phyloP scores from a whole-genome alignment of 2,797 vertebrate species.

The Helicolenus hilgendorfi region DNA sequence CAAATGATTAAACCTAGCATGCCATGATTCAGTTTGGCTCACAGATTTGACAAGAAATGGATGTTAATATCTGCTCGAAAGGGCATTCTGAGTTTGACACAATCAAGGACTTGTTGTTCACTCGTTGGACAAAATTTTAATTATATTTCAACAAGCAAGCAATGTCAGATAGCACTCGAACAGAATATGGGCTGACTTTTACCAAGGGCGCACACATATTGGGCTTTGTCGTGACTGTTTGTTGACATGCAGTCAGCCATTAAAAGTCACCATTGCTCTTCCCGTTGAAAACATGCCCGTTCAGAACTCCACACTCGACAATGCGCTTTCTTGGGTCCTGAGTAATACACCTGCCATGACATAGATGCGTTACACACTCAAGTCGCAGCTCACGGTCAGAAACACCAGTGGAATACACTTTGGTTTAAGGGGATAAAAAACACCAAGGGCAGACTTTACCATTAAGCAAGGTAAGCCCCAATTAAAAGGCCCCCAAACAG shows the following conservation, averaged over 20 bases:
- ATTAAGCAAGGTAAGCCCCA: too few relatives aligned
- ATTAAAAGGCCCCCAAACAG: too few relatives aligned
- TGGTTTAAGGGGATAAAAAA: too few relatives aligned
- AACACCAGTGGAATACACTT: too few relatives aligned
- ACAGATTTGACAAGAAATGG: slow-evolving; percentile 8
- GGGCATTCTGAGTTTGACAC: slow-evolving; percentile 22
- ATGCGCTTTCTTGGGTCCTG: too few relatives aligned
- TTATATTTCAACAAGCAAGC: slow-evolving; percentile 31
- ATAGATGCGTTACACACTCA: too few relatives aligned
- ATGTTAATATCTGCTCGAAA: slow-evolving; percentile 30
- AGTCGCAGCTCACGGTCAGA: too few relatives aligned
- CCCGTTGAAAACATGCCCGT: too few relatives aligned
- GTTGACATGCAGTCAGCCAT: slow-evolving; percentile 34
- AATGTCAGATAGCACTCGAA: slow-evolving; percentile 12
- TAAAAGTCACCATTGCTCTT: not conserved
- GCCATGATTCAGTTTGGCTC: slow-evolving; percentile 1
- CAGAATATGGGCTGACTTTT: slow-evolving; percentile 13
- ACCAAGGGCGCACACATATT: not conserved
- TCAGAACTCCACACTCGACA: too few relatives aligned
- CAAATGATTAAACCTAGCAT: not conserved
- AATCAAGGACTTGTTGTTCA: slow-evolving; percentile 35
- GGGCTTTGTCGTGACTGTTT: slow-evolving; percentile 4
- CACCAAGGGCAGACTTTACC: too few relatives aligned
- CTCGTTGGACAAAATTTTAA: slow-evolving; percentile 28
- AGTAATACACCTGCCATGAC: too few relatives aligned